phyloP scores from a whole-genome alignment of 2,888 invertebrate species.

The Trissonchulus latispiculum region DNA sequence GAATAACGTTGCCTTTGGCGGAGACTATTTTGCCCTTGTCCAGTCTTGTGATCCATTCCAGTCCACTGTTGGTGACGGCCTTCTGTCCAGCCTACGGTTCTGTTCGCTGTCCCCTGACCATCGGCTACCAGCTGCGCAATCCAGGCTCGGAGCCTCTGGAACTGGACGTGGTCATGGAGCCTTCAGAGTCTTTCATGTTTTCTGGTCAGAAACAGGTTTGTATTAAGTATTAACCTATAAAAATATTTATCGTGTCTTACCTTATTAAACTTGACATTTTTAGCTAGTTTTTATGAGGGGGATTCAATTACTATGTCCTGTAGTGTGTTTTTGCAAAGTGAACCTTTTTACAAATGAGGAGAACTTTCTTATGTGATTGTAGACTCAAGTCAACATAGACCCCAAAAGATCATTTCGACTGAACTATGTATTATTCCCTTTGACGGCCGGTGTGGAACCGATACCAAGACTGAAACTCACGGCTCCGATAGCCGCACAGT shows the following conservation, averaged over 20 bases:
- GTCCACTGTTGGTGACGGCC: constrained; percentile 16
- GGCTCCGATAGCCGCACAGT: background rate
- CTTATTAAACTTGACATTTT: too few relatives aligned
- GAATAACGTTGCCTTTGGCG: too few relatives aligned
- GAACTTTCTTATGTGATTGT: background rate
- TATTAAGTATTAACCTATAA: background rate
- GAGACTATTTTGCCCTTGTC: constrained; percentile 11
- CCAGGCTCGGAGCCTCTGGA: constrained; percentile 12
- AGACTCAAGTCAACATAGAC: constrained; percentile 16
- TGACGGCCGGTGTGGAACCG: constrained; percentile 16
- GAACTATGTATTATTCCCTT: constrained; percentile 20
- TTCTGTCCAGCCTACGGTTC: constrained; percentile 5
- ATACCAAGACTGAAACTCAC: constrained; percentile 17
- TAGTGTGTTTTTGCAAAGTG: background rate
- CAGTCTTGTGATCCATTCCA: background rate
- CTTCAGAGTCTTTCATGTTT: constrained; percentile 23
- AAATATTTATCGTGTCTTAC: background rate
- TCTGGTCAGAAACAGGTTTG: constrained; percentile 23
- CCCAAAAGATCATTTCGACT: background rate
- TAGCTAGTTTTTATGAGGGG: too few relatives aligned
- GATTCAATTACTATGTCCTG: too few relatives aligned
- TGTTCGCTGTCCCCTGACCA: constrained; percentile 14
- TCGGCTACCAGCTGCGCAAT: constrained; percentile 13
- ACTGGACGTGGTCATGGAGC: constrained; percentile 10
- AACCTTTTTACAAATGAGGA: background rate